Base-by-base conservation (phyloP, 2,888 invertebrate genomes). In the Ypsolopha scabrella region DNA sequence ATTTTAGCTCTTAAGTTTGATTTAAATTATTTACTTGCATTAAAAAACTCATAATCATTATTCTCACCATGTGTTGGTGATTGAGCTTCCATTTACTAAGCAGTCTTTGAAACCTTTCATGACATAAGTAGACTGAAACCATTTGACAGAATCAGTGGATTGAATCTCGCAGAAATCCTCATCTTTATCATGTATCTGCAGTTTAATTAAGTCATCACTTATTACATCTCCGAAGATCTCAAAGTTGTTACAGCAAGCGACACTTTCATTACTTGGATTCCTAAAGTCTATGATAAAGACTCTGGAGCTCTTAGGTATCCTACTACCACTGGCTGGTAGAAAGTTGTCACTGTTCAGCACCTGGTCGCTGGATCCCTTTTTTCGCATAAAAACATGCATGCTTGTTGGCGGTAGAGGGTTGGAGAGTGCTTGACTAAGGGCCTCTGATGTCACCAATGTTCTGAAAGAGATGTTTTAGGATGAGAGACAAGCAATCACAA, bases 71-170 rank as follows among this genome's bases (percentile, higher is more conserved):
- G 73, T 63, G 60, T 88, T 88, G 10, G 86, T 83, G 24, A 88
- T 76, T 9, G 89, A 88, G 58, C 71, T 76, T 36, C 89, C 88
- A 70, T 89, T 83, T 10, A 89, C 75, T 65, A 82, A 65, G 60
- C 80, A 81, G 63, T 89, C 89, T 74, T 88, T 89, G 60, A 88
- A 90, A 13, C 89, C 90, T 65, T 88, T 88, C 70, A 90, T 76
- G 35, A 85, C 68, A 67, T 82, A 80, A 50, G 74, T 83, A 13
- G 87, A 88, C 60, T 89, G 87, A 66, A 81, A 89, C 90, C 90
- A 90, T 50, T 67, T 70, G 8, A 61, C 58, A 34, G 57, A 57
- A 54, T 76, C 66, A 4, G 69, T 75, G 1, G 79, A 79, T 59
- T 82, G 79, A 54, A 83, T 81, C 60, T 77, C 79, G 63, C 58